Conservation (phyloP, 2,797 vertebrate genomes). For the Semaprochilodus insignis region DNA sequence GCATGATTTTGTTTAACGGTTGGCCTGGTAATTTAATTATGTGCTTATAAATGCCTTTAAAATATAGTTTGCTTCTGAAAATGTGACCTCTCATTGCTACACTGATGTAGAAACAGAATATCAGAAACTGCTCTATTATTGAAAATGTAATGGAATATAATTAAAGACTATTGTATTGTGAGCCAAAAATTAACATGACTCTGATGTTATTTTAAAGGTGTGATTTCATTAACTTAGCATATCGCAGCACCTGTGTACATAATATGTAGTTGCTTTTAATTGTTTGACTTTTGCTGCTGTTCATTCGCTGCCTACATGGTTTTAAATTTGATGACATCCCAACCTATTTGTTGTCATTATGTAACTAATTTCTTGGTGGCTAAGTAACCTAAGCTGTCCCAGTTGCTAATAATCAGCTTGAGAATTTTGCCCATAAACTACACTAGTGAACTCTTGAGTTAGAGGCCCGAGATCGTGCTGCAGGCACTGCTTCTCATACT, state of each 20-base stretch:
- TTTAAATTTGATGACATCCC: background rate
- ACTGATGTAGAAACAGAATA: slow-evolving; percentile 8
- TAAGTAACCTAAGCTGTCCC: slow-evolving; percentile 1
- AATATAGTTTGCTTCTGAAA: slow-evolving; percentile 15
- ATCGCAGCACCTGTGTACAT: background rate
- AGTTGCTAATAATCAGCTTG: slow-evolving; percentile 19
- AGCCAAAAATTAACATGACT: background rate
- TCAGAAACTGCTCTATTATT: background rate
- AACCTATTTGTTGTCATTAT: background rate
- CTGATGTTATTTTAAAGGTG: slow-evolving; percentile 7
- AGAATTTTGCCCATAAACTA: background rate
- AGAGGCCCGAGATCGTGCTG: slow-evolving; percentile 8
- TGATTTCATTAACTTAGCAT: background rate
- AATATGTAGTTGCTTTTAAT: background rate
- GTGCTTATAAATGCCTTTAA: slow-evolving; percentile 9
- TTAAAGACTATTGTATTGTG: slow-evolving; percentile 15
- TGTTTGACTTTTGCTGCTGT: background rate
- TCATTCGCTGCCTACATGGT: background rate
- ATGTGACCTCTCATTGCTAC: background rate
- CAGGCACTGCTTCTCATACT: slow-evolving; percentile 52
- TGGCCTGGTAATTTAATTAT: slow-evolving; percentile 3
- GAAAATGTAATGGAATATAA: slow-evolving; percentile 14
- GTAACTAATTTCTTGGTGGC: background rate
- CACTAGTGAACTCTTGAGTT: background rate
- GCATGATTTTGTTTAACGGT: slow-evolving; percentile 11